Evolutionary conservation across 2,113 vertebrate species (phyloP), one percentile per base, ranked within the genome.

Genomic region (Lycaon pictus): DNA sequence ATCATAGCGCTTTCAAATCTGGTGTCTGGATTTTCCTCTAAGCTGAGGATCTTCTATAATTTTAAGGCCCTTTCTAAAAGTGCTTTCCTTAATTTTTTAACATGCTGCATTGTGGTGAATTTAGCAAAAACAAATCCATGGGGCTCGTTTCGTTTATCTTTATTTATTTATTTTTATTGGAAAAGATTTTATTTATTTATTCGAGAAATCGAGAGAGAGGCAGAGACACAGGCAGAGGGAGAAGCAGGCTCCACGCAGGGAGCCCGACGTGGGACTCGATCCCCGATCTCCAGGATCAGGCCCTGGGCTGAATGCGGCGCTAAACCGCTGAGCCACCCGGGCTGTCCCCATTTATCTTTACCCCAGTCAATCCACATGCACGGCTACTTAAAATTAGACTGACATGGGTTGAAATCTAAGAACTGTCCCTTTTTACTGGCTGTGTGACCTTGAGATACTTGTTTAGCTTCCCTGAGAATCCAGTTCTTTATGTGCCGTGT

Each of bases 371-470:
- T 62, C 35, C 90, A 48, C 58, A 77, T 55, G 62, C 37, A 22
- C 8, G 48, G 35, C 69, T 82, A 62, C 71, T 89, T 37, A 63
- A 80, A 84, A 72, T 89, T 48, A 55, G 32, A 63, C n/a, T 15
- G 37, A 83, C 37, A 23, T 62, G 10, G 6, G 19, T 83, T 83
- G 27, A 85, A 48, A n/a, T 87, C 15, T 13, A 19, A n/a, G 65
- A 81, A 65, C 20, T 81, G 67, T 95, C 67, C 55, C 53, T 72
- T 85, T 90, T 76, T 23, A 77, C 37, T 35, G 27, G 16, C n/a
- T 10, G 8, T 65, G 32, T 88, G 63, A 88, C 65, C 93, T 96
- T 97, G 55, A 92, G 87, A 16, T 56, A 35, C 32, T 84, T 43
- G n/a, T 55, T 90, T 82, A 29, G 27, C 48, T 27, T 84, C 74